Percentiles rank a stretch among this genome's conserved stretches.
Evolutionary conservation across 2,888 invertebrate genomes (phyloP).

Genomic region (Melieria omissa): DNA sequence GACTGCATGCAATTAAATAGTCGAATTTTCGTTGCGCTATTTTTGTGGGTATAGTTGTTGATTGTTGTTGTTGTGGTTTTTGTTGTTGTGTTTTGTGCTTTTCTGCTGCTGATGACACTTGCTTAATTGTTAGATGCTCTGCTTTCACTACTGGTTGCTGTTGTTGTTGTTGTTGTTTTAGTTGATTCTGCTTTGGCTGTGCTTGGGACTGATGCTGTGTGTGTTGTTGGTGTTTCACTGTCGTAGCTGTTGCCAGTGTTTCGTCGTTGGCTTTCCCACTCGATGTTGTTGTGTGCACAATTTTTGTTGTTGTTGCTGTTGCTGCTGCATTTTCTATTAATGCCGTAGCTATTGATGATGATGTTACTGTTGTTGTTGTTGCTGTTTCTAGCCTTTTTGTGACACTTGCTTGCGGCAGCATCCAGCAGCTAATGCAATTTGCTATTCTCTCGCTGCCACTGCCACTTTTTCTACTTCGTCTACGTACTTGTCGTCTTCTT

Average conservation of each 20-base stretch:
- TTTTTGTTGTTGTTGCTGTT: background rate
- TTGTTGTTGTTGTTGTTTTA: slow-evolving; percentile 5
- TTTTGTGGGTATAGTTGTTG: background rate
- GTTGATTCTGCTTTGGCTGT: background rate
- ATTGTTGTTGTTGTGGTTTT: background rate
- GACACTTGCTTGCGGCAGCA: slow-evolving; percentile 10
- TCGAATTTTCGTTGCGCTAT: background rate
- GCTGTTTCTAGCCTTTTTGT: slow-evolving; percentile 1
- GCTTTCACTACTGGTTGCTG: background rate
- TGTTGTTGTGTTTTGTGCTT: slow-evolving; percentile 34
- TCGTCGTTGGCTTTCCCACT: background rate
- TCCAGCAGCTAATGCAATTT: background rate
- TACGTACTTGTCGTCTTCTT: background rate
- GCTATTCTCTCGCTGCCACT: background rate
- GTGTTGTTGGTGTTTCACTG: slow-evolving; percentile 23
- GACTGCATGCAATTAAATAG: slow-evolving; percentile 5
- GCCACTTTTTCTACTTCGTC: slow-evolving; percentile 7
- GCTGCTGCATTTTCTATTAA: background rate
- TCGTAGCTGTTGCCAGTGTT: slow-evolving; percentile 18
- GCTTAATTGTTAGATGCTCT: background rate
- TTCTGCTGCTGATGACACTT: background rate
- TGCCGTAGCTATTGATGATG: background rate
- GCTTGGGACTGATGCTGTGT: slow-evolving; percentile 7
- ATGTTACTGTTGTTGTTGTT: background rate
- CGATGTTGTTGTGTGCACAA: background rate